Conservation (phyloP, 2,797 vertebrate species). For the Sebastolobus altivelis region DNA sequence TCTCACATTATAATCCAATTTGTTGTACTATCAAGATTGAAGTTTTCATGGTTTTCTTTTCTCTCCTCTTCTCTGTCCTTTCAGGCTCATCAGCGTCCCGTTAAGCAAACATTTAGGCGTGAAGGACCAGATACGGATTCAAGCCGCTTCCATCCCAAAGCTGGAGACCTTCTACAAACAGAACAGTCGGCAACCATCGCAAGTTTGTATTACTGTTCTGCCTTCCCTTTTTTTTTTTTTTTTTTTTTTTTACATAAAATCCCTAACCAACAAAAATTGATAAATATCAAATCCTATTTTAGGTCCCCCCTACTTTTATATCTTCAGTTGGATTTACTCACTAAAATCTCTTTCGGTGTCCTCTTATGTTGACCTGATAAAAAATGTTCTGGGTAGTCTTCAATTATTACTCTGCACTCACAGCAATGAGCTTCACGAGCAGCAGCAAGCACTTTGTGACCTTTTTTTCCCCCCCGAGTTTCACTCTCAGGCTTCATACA, state of each 20-base stretch:
- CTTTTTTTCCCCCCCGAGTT: too few species aligned
- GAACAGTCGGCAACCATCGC: slow-evolving; percentile 75
- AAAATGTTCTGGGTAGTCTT: too few species aligned
- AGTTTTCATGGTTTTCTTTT: not conserved
- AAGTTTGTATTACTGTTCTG: slow-evolving; percentile 73
- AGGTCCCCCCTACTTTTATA: not conserved
- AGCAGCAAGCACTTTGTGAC: too few species aligned
- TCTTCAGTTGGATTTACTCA: not conserved
- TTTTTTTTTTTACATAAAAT: not conserved
- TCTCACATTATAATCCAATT: not conserved
- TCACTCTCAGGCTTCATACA: too few species aligned
- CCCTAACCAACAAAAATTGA: too few species aligned
- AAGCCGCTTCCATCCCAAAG: slow-evolving; percentile 70
- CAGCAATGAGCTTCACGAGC: not conserved
- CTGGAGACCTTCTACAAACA: slow-evolving; percentile 88
- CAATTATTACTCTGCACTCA: not conserved
- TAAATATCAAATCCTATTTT: not conserved
- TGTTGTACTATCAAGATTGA: not conserved
- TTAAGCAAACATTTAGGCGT: slow-evolving; percentile 88
- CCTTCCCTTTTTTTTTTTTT: not conserved
- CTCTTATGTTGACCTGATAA: not conserved
- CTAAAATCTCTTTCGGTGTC: not conserved
- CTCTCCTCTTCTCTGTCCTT: slow-evolving; percentile 15
- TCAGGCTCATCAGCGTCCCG: slow-evolving; percentile 88
- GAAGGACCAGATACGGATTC: slow-evolving; percentile 79